These are phyloP conservation scores for Sebastes kiyomatsui DNA, from an alignment of 2,797 vertebrate genomes.

Conservation along the genomic window DNA sequence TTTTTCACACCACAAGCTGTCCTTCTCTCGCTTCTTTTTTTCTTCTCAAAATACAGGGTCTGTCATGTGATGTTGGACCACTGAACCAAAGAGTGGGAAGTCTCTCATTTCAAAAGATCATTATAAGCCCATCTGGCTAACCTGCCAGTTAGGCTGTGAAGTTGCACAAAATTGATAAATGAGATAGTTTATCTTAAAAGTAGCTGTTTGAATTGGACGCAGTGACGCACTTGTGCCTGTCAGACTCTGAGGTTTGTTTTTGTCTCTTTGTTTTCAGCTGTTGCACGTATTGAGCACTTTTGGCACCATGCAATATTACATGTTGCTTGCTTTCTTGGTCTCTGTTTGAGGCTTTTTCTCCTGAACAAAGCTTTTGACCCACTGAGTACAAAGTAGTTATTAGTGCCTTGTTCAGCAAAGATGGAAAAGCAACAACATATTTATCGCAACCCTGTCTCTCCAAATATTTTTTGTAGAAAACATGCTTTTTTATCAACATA, in stretches of 20 bases:
- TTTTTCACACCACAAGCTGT: slow-evolving; percentile 4
- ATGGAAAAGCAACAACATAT: slow-evolving; percentile 28
- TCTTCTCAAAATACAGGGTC: slow-evolving; percentile 87
- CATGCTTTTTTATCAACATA: background rate
- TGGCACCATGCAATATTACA: slow-evolving; percentile 1
- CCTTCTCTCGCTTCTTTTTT: slow-evolving; percentile 78
- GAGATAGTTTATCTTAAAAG: slow-evolving; percentile 6
- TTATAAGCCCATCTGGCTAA: slow-evolving; percentile 8
- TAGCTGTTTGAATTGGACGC: background rate
- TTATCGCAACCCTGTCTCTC: background rate
- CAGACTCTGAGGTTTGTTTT: slow-evolving; percentile 22
- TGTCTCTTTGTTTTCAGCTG: slow-evolving; percentile 18
- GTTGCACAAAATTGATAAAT: slow-evolving; percentile 9
- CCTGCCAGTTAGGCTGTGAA: slow-evolving; percentile 74
- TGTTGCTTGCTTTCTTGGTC: slow-evolving; percentile 10
- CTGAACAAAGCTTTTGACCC: slow-evolving; percentile 45
- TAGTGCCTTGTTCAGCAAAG: slow-evolving; percentile 23
- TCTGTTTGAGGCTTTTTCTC: slow-evolving; percentile 21
- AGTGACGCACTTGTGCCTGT: slow-evolving; percentile 10
- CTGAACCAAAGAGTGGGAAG: slow-evolving; percentile 83
- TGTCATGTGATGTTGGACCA: slow-evolving; percentile 89
- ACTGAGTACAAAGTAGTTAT: slow-evolving; percentile 40
- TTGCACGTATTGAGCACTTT: slow-evolving; percentile 30
- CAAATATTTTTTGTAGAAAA: background rate
- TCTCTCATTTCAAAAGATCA: slow-evolving; percentile 60